Evolutionary conservation across 1,140 invertebrate species (phyloP).

Genomic region (Penaeus chinensis): DNA sequence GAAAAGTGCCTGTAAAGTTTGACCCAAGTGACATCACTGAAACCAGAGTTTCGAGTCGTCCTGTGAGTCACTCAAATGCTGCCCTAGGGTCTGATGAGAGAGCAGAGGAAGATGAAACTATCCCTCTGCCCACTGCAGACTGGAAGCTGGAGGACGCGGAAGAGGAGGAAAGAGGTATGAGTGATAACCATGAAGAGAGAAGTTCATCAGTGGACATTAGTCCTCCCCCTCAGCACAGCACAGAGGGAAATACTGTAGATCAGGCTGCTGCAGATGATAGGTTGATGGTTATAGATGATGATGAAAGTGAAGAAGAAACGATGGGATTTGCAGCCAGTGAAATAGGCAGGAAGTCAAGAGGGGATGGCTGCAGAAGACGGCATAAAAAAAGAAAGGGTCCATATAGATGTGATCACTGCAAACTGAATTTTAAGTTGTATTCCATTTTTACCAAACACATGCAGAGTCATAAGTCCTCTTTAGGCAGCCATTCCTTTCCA

Average conservation of each 20-base stretch:
- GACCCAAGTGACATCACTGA: slow-evolving; percentile 11
- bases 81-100: not conserved
- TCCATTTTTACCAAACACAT: slow-evolving; percentile 30
- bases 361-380: not conserved
- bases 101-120: too few species aligned
- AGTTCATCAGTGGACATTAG: too few species aligned
- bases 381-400: slow-evolving; percentile 1
- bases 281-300: too few species aligned
- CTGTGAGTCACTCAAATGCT: not conserved
- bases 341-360: not conserved
- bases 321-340: too few species aligned
- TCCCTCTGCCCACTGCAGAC: too few species aligned
- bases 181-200: too few species aligned
- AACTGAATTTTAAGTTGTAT: slow-evolving; percentile 9
- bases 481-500: slow-evolving; percentile 7
- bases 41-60: slow-evolving; percentile 7
- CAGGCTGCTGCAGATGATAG: too few species aligned
- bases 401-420: slow-evolving; percentile 15
- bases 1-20: slow-evolving; percentile 23
- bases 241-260: too few species aligned
- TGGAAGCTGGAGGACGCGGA: too few species aligned
- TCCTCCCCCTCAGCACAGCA: too few species aligned
- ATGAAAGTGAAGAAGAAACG: too few species aligned
- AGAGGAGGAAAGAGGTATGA: too few species aligned
- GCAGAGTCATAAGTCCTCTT: slow-evolving; percentile 2